A percentile compares a stretch with the other conserved stretches of the same genome.
Evolutionary conservation across 2,888 invertebrate genomes (phyloP).

Genomic region (Hololepta plana): DNA sequence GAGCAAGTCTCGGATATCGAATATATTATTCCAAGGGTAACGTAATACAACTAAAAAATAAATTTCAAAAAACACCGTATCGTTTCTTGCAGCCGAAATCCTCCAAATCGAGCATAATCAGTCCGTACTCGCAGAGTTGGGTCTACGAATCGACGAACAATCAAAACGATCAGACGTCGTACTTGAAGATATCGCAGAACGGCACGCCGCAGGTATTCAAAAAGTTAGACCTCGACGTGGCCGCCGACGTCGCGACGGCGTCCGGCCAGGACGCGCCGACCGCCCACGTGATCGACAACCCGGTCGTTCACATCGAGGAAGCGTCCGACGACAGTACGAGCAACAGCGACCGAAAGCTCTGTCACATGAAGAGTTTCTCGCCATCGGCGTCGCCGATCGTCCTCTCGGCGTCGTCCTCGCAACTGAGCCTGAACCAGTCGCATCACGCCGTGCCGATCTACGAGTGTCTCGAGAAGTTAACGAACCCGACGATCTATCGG

Average conservation of each 20-base stretch:
- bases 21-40: slow-evolving; percentile 34
- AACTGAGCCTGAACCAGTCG: slow-evolving; percentile 20
- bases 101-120: slow-evolving; percentile 15
- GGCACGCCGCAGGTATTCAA: slow-evolving; percentile 15
- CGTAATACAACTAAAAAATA: slow-evolving; percentile 1
- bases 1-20: slow-evolving; percentile 32
- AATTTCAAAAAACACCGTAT: slow-evolving; percentile 7
- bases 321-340: slow-evolving; percentile 26
- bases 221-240: slow-evolving; percentile 13
- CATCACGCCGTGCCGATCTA: slow-evolving; percentile 13
- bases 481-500: slow-evolving; percentile 27
- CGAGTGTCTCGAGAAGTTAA: slow-evolving; percentile 28
- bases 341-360: slow-evolving; percentile 27
- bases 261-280: slow-evolving; percentile 12
- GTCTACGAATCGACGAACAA: slow-evolving; percentile 27
- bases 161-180: slow-evolving; percentile 15
- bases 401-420: slow-evolving; percentile 30
- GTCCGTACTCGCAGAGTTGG: slow-evolving; percentile 32
- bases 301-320: slow-evolving; percentile 28
- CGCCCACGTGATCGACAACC: slow-evolving; percentile 23
- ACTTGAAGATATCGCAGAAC: slow-evolving; percentile 21
- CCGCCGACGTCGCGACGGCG: no score
- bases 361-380: slow-evolving; percentile 33
- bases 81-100: slow-evolving; percentile 27
- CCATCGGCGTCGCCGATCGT: slow-evolving; percentile 29